Evolutionary conservation across 1,140 invertebrate species (phyloP), one percentile per base, ranked within the genome.

Genomic region (Drosophila orena): DNA sequence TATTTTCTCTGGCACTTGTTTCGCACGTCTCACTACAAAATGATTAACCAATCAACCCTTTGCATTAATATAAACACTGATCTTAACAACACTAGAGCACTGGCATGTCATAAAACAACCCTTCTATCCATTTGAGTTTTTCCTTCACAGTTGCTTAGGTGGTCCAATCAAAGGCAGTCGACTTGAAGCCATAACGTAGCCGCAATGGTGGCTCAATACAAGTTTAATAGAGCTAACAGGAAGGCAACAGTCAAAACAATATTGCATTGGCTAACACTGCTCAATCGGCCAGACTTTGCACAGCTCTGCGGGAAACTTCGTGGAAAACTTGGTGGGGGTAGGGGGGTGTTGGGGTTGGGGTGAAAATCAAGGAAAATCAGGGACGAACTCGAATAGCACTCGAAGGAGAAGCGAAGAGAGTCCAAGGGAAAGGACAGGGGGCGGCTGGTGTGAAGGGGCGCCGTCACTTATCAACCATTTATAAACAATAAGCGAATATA

Each of bases 401-500:
- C 43, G 35, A 68, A 37, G 64, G 30, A 30, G 30, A 30, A 30
- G 2, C 30, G 8, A 10, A 30, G 8, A 7, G 35, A 46, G 61
- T 15, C 27, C 14, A 3, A 43, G n/a, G n/a, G 17, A 17, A 4
- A 34, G 37, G 38, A 34, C 40, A 34, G n/a, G 53, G 54, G 55
- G 42, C n/a, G n/a, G n/a, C n/a, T 42, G 44, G 69, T 46, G 34
- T 46, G 42, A 47, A 56, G 44, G 34, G 22, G 57, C 46, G 64
- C 54, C 76, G 81, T 83, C 81, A 86, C 81, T 86, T 86, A 86
- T 86, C 81, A 88, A 78, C 83, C 83, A 86, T 86, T 86, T 86
- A 86, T 86, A 86, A 86, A 86, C 81, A 86, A 86, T 86, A 86
- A 86, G 78, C 81, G 81, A 86, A 86, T 85, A 85, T 86, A 86